A percentile compares a stretch with the other conserved stretches of the same genome.
These are phyloP conservation scores for Sarcophilus harrisii DNA, from an alignment of 2,797 vertebrate genomes.

Conservation along the genomic window DNA sequence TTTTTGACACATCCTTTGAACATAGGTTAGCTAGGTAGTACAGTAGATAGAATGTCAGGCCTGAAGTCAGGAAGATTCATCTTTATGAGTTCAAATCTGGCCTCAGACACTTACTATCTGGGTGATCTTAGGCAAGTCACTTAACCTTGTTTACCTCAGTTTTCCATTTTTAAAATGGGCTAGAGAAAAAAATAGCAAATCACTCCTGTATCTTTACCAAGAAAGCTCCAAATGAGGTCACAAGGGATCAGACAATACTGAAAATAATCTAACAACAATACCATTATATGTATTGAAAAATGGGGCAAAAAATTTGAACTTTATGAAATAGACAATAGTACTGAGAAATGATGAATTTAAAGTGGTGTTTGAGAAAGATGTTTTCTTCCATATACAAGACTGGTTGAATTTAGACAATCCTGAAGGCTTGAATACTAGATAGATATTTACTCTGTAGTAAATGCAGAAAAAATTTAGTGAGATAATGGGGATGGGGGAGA, in stretches of 20 bases:
- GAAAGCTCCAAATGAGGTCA: background rate
- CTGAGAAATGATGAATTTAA: background rate
- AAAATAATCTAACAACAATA: background rate
- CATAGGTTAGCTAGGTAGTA: background rate
- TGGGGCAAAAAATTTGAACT: background rate
- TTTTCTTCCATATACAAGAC: accelerated
- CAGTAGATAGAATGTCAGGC: background rate
- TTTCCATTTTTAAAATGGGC: background rate
- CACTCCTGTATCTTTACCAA: background rate
- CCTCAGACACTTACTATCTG: background rate
- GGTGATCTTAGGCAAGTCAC: background rate
- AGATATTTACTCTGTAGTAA: background rate
- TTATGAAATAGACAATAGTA: no score
- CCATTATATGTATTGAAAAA: background rate
- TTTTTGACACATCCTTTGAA: background rate
- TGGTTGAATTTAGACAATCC: background rate
- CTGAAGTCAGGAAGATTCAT: background rate
- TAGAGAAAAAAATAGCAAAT: background rate
- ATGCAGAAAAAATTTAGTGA: background rate
- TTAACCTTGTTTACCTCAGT: background rate
- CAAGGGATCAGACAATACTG: background rate
- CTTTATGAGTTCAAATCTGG: background rate
- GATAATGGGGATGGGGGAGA: background rate
- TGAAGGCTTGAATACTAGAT: background rate
- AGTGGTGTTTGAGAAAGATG: background rate